Evolutionary conservation across 2,888 invertebrate species (phyloP), one percentile per base, ranked within the genome.

Genomic region (Acleris emargana): DNA sequence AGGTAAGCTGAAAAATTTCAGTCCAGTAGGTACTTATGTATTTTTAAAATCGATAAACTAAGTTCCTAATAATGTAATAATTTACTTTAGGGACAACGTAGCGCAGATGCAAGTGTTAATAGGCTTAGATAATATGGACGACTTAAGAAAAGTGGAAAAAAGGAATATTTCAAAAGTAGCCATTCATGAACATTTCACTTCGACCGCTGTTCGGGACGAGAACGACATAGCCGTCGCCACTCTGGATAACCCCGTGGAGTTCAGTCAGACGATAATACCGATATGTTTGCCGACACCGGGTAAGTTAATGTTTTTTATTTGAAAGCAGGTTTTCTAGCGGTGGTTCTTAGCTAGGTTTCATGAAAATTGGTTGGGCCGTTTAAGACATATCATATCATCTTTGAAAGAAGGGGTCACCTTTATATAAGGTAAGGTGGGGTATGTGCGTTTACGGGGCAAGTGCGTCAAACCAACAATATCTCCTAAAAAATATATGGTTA

Each of bases 181-280:
- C n/a, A 86, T 94, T 50, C 94, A 94, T 70, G 88, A 93, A 67
- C 69, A 73, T 0, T 94, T 94, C 72, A 86, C 87, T 1, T 91
- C 93, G 1, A 90, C 93, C 51, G 82, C 88, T 1, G 81, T 92
- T 1, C 81, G 94, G 67, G 94, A 94, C 64, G 93, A 91, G 60
- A 93, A 94, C 69, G 94, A 94, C 72, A 94, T 94, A 50, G 94
- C 94, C 0, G 80, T 94, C 18, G 88, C 94, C 0, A 93, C 89
- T 50, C 71, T 94, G 2, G 76, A 82, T 38, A 50, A 71, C 9
- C 88, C 92, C 1, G 84, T 94, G 0, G 22, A 58, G n/a, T 94
- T 93, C 69, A 81, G 83, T 51, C 76, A 84, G 0, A 84, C 77
- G 2, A 87, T 94, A 16, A 71, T 80, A n/a, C 94, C 94, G 0